Conservation (phyloP, 92 coral and sea anemone species). For the Bergia sp. region DNA sequence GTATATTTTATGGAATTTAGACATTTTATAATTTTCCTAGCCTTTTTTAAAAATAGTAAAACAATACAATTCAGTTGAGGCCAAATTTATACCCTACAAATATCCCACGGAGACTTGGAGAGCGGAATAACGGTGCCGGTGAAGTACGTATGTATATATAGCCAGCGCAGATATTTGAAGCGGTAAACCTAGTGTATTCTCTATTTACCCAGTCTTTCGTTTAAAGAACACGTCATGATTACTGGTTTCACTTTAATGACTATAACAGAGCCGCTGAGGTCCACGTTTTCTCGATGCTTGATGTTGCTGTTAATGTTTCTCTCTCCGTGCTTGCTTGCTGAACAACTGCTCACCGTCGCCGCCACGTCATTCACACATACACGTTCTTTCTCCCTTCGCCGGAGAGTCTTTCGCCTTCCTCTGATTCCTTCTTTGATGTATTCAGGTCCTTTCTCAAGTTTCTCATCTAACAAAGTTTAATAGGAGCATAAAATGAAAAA, state of each 20-base stretch:
- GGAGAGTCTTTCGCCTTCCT: conserved; percentile 23
- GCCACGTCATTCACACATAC: not conserved
- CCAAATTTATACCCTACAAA: too few relatives aligned
- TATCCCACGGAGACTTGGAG: too few relatives aligned
- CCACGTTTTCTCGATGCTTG: conserved; percentile 28
- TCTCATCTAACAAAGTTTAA: conserved; percentile 12
- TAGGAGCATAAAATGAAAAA: not conserved
- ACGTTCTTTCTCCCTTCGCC: conserved; percentile 2
- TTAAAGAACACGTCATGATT: not conserved
- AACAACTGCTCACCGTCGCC: not conserved
- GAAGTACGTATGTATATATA: too few relatives aligned
- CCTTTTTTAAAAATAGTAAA: too few relatives aligned
- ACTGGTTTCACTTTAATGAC: conserved; percentile 38
- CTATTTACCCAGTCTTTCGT: not conserved
- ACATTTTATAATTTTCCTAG: too few relatives aligned
- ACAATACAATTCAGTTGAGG: too few relatives aligned
- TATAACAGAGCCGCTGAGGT: conserved; percentile 33
- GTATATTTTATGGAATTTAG: too few relatives aligned
- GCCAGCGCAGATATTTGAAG: not conserved
- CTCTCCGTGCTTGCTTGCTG: not conserved
- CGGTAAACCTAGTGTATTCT: not conserved
- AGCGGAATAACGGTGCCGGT: too few relatives aligned
- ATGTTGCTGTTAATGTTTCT: not conserved
- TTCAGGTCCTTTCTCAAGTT: not conserved
- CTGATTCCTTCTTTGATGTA: conserved; percentile 6